These are phyloP conservation scores for Thunnus albacares DNA, from an alignment of 2,797 vertebrate genomes.

Conservation along the genomic window DNA sequence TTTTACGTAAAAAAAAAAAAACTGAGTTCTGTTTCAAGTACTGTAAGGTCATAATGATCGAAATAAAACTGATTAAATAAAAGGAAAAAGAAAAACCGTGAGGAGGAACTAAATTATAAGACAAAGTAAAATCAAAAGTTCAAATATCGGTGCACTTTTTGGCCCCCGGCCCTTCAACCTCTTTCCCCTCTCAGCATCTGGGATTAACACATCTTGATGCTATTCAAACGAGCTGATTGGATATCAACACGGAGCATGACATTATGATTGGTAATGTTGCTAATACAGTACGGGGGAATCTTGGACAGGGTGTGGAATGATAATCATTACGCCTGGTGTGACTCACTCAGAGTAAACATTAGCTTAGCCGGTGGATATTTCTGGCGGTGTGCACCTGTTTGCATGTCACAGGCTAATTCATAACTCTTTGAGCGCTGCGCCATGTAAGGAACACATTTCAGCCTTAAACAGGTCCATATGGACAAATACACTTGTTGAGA, in stretches of 20 bases:
- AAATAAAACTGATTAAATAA: not conserved
- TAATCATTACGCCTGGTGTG: constrained; percentile 72
- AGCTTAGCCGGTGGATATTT: constrained; percentile 74
- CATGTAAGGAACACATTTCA: constrained; percentile 71
- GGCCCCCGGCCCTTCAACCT: not conserved
- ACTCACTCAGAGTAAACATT: constrained; percentile 72
- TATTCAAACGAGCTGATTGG: constrained; percentile 56
- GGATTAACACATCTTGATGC: constrained; percentile 58
- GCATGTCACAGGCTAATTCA: constrained; percentile 83
- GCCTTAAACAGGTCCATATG: constrained; percentile 80
- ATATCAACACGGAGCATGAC: constrained; percentile 47
- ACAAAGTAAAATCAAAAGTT: not conserved
- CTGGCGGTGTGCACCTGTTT: constrained; percentile 81
- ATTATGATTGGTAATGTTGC: constrained; percentile 52
- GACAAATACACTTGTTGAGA: constrained; percentile 64
- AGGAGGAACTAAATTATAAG: not conserved
- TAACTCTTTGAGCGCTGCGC: constrained; percentile 66
- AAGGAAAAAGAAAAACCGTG: not conserved
- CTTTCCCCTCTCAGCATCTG: constrained; percentile 13
- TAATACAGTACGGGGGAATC: constrained; percentile 52
- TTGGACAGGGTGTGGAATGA: constrained; percentile 69
- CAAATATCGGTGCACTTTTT: not conserved
- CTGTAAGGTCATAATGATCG: not conserved
- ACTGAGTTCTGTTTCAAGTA: constrained; percentile 14
- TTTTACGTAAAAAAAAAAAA: not conserved